Base-by-base conservation (phyloP, 2,888 invertebrate genomes). In the Drosophila heteroneura region DNA sequence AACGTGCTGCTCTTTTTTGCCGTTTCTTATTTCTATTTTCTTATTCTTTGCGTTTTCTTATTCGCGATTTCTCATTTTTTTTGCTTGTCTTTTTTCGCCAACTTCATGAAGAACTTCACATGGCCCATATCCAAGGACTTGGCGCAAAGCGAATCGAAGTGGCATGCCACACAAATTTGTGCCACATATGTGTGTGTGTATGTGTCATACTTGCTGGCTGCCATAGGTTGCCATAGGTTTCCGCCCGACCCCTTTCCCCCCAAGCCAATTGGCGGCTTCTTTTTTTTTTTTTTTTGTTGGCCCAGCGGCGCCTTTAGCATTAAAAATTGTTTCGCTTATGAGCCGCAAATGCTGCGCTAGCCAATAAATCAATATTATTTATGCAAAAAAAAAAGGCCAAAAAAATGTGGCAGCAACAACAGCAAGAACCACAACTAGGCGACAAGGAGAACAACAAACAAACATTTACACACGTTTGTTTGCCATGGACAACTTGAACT, bases 361-460 rank as follows among this genome's bases (percentile, higher is more conserved):
- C 77, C 88, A 86, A 87, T 89, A 89, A 89, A 89, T 89, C 89
- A 91, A 89, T 89, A 89, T 85, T 90, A 85, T 89, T 90, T 87
- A 88, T 88, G 91, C 89, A 86, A 89, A 89, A 70, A 74, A 74
- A 57, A 62, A 59, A 49, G 51, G 16, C 22, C 51, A 47, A 41
- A 72, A 61, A 60, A 54, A 37, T 62, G 67, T 61, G 47, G 49
- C 62, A 65, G 54, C 28, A 60, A 61, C 26, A 53, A 61, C 26
- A 53, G 64, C 52, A 69, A 49, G 37, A 67, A 80, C 51, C 65
- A 49, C 16, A 65, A 60, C 47, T 32, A 44, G 51, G 62, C 71
- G 65, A 49, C 59, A 74, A 49, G 74, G 60, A 79, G 63, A 64
- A 69, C 67, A 60, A 64, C 69, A 81, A 60, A 64, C 69, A 81